phyloP scores from a whole-genome alignment of 2,888 invertebrate genomes.

The Nomada lathburiana region DNA sequence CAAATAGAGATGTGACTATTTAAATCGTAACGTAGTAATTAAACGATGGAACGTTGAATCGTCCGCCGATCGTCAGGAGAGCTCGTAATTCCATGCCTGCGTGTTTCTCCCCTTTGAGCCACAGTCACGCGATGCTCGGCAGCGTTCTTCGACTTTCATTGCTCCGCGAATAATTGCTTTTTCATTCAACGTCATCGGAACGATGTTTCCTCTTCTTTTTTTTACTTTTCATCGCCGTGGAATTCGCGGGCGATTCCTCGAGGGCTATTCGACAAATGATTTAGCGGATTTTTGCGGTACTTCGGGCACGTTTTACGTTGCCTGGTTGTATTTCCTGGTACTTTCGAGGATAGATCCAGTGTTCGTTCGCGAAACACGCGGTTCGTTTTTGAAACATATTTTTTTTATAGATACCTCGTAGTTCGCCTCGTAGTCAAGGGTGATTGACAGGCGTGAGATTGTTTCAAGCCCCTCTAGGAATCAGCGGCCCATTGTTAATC shows the following conservation, averaged over 20 bases:
- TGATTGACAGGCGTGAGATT: background rate
- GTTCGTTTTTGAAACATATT: background rate
- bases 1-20: slow-evolving; percentile 51
- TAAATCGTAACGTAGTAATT: slow-evolving; percentile 62
- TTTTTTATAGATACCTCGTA: background rate
- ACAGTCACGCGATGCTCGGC: slow-evolving; percentile 44
- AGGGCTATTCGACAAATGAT: no score
- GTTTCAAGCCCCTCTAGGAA: background rate
- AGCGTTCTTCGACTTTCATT: background rate
- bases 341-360: no score
- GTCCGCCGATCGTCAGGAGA: slow-evolving; percentile 33
- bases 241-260: no score
- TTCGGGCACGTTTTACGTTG: no score
- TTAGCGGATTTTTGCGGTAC: no score
- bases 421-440: background rate
- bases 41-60: slow-evolving; percentile 54
- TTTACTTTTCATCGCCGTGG: no score
- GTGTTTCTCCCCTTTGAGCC: slow-evolving; percentile 28
- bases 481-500: background rate
- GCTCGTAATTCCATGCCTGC: slow-evolving; percentile 47
- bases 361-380: no score
- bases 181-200: background rate
- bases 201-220: background rate
- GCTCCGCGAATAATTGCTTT: slow-evolving; percentile 21
- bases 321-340: no score